A percentile compares a stretch with the other conserved stretches of the same genome.
These are phyloP conservation scores for Gambusia yucatana DNA, from an alignment of 2,797 vertebrate genomes.

Conservation along the genomic window DNA sequence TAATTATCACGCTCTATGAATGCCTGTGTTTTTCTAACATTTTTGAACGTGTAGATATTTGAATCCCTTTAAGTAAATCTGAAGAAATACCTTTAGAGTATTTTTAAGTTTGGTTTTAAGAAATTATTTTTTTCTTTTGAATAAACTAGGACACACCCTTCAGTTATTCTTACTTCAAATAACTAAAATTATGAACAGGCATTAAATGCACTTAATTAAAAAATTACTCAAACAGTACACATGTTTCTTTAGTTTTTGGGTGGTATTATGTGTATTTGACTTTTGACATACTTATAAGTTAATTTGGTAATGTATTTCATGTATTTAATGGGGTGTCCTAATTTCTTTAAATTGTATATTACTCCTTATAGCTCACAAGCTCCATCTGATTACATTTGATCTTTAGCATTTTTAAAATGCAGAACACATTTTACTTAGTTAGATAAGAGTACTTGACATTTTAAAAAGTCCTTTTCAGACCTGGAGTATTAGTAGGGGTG, in stretches of 20 bases:
- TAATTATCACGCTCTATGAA: background rate
- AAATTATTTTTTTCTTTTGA: background rate
- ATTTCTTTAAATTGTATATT: background rate
- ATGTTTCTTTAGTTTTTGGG: background rate
- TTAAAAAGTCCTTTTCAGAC: background rate
- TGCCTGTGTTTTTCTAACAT: too few relatives aligned
- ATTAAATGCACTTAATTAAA: background rate
- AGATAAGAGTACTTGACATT: background rate
- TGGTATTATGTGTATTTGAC: too few relatives aligned
- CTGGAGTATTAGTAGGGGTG: background rate
- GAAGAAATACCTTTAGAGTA: background rate
- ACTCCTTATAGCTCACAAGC: background rate
- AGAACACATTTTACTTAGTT: background rate
- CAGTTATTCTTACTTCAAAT: background rate
- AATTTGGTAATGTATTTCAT: too few relatives aligned
- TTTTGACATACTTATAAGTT: too few relatives aligned
- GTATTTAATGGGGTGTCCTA: background rate
- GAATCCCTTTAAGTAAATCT: background rate
- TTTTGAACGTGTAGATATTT: background rate
- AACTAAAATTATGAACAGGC: too few relatives aligned
- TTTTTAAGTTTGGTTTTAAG: background rate
- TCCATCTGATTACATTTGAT: background rate
- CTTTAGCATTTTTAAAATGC: background rate
- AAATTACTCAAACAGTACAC: background rate
- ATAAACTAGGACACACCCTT: background rate